Evolutionary conservation across 2,888 invertebrate genomes (phyloP).

Genomic region (Holacanthella duospinosa): DNA sequence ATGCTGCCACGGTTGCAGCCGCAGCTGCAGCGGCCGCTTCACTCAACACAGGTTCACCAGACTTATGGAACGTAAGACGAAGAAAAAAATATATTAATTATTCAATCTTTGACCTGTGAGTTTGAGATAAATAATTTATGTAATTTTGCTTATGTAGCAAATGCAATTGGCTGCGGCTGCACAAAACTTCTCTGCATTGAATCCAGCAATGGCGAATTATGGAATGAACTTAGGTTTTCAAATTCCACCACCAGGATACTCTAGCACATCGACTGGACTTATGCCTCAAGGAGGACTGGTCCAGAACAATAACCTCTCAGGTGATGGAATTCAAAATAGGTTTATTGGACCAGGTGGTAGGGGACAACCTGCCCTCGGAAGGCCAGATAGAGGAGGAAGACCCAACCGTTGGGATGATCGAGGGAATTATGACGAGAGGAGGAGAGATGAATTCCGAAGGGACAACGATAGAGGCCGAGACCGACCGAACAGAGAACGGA

Average conservation of each 20-base stretch:
- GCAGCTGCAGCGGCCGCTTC: neutral
- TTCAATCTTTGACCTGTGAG: neutral
- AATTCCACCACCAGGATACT: neutral
- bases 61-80: neutral
- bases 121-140: neutral
- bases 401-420: constrained; percentile 1
- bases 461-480: neutral
- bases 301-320: neutral
- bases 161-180: neutral
- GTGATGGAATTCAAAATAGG: neutral
- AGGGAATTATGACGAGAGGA: neutral
- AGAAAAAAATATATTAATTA: neutral
- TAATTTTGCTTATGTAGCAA: neutral
- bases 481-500: neutral
- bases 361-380: neutral
- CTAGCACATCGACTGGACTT: neutral
- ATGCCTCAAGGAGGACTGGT: neutral
- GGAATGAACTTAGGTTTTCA: neutral
- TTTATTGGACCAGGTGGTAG: neutral
- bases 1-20: neutral
- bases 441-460: neutral
- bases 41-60: neutral
- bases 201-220: too few species aligned
- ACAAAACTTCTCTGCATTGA: neutral
- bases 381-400: neutral